A percentile compares a stretch with the other conserved stretches of the same genome.
Evolutionary conservation across 92 coral and sea anemone species (phyloP).

Genomic region (Parazoanthus darwini): DNA sequence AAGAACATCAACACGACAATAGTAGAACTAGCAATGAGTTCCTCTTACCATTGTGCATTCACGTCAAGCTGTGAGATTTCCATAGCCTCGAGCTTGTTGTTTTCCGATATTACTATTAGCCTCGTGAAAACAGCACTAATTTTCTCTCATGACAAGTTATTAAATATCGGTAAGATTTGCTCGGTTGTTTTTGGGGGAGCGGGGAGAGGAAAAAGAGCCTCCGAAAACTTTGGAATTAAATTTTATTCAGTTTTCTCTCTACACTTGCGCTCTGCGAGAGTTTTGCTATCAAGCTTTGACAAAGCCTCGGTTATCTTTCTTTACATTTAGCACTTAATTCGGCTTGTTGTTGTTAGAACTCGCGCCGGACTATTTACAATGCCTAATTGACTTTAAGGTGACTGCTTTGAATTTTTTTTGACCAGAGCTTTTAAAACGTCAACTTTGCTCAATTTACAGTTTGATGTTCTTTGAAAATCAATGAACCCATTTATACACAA

Average conservation of each 20-base stretch:
- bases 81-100: slow-evolving; percentile 16
- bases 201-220: neutral
- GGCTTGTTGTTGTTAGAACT: neutral
- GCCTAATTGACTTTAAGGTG: neutral
- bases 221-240: neutral
- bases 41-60: neutral
- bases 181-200: neutral
- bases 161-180: neutral
- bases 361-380: neutral
- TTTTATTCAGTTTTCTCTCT: neutral
- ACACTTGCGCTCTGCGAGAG: neutral
- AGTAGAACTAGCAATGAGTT: neutral
- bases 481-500: neutral
- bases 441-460: neutral
- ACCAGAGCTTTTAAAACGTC: neutral
- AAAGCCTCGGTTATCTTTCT: neutral
- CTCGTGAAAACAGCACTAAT: neutral
- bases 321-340: neutral
- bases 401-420: neutral
- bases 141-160: neutral
- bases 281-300: neutral
- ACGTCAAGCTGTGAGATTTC: slow-evolving; percentile 1
- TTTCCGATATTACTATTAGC: neutral
- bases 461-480: neutral
- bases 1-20: neutral